A percentile compares a stretch with the other conserved stretches of the same genome.
These are phyloP conservation scores for Pantala flavescens DNA, from an alignment of 1,140 invertebrate genomes.

Conservation along the genomic window DNA sequence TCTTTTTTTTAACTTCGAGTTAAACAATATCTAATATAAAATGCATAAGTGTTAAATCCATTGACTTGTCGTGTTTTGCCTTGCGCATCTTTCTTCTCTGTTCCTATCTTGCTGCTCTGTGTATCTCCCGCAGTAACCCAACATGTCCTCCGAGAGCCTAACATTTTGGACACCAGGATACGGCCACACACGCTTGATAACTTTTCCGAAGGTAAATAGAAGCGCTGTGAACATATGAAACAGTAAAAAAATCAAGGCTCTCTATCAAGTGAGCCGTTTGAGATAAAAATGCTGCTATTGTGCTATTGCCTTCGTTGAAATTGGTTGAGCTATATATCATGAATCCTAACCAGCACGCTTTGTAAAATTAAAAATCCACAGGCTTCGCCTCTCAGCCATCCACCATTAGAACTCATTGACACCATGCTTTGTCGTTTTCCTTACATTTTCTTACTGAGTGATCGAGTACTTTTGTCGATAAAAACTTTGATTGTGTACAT, in stretches of 20 bases:
- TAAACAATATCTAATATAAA: neutral
- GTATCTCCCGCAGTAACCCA: slow-evolving; percentile 12
- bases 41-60: neutral
- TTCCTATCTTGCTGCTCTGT: slow-evolving; percentile 8
- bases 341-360: no score
- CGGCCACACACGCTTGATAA: slow-evolving; percentile 38
- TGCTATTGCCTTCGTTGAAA: no score
- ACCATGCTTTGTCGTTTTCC: no score
- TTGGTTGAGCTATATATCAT: no score
- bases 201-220: slow-evolving; percentile 42
- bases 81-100: neutral
- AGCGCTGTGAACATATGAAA: neutral
- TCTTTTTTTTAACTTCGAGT: no score
- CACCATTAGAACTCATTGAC: no score
- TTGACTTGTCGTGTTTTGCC: slow-evolving; percentile 9
- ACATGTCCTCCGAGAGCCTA: slow-evolving; percentile 12
- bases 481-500: no score
- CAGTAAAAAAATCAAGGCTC: neutral
- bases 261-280: neutral
- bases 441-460: no score
- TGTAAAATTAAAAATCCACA: no score
- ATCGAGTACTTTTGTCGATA: no score
- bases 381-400: no score
- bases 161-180: slow-evolving; percentile 20
- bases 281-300: no score